Evolutionary conservation across 2,113 vertebrate genomes (phyloP), one percentile per base, ranked within the genome.

Genomic region (Ia io): DNA sequence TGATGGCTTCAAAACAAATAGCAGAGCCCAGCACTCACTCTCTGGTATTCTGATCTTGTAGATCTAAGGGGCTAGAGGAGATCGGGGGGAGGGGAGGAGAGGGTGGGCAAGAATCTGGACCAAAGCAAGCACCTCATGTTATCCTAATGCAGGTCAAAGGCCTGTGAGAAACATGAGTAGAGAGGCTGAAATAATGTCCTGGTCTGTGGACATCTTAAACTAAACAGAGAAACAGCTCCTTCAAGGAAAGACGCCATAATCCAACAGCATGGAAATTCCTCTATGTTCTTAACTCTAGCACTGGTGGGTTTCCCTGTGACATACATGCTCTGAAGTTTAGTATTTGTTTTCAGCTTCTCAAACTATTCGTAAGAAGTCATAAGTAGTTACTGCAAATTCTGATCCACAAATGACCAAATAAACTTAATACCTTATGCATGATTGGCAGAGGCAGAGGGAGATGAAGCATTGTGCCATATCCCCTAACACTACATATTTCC

Each of bases 351-450:
- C 44, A 88, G 44, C 28, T 49, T 87, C 77, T 82, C 85, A 84
- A 76, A 74, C 40, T 80, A 73, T 25, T 82, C 16, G 1, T 32
- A 49, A 82, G 37, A 91, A 79, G 20, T 61, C 22, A 16, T 78
- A 86, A 92, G 74, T 93, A 80, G 40, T 88, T 92, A 79, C 86
- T 59, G 78, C 18, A 89, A 94, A 93, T 78, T 77, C 9, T 78
- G 77, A 85, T 73, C 83, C 87, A 85, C 47, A 95, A 88, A 67
- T 86, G 73, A 47, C 61, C 69, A 82, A 94, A 88, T 63, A 65
- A 90, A 92, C 2, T 13, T 63, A 83, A 44, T n/a, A 65, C 9
- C 25, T 94, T 35, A 14, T 35, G 23, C 37, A 69, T 84, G 47
- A 88, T 2, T 56, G 42, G 67, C 63, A 69, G 70, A 32, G 22